phyloP scores from a whole-genome alignment of 2,797 vertebrate genomes.

The Vultur gryphus region DNA sequence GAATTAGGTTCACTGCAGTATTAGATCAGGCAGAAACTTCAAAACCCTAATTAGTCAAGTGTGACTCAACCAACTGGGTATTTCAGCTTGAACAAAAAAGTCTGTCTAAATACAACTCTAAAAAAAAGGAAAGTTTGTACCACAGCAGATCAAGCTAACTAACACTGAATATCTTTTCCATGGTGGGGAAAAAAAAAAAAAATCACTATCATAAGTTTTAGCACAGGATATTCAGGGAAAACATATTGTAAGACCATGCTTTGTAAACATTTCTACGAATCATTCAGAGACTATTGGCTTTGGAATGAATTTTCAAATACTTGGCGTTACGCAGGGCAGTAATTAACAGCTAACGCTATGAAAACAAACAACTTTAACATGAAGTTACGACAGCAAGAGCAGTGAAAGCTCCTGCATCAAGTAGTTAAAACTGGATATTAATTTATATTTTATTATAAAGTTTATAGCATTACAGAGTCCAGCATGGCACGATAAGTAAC shows the following conservation, averaged over 20 bases:
- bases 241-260: neutral
- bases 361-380: neutral
- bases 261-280: neutral
- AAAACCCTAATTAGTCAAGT: neutral
- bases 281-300: neutral
- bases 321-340: neutral
- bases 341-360: neutral
- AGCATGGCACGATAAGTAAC: neutral
- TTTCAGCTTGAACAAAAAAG: neutral
- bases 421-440: constrained; percentile 19
- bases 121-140: neutral
- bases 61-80: neutral
- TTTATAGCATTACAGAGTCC: constrained; percentile 9
- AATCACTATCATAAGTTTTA: neutral
- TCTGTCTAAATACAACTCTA: neutral
- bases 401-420: neutral
- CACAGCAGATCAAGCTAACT: neutral
- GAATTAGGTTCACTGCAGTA: constrained; percentile 8
- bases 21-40: constrained; percentile 6
- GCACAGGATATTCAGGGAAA: neutral
- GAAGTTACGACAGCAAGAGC: neutral
- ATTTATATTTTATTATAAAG: constrained; percentile 37
- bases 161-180: neutral
- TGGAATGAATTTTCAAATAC: neutral
- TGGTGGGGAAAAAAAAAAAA: neutral